Conservation (phyloP, 2,797 vertebrate genomes). For the Babyrousa celebensis region DNA sequence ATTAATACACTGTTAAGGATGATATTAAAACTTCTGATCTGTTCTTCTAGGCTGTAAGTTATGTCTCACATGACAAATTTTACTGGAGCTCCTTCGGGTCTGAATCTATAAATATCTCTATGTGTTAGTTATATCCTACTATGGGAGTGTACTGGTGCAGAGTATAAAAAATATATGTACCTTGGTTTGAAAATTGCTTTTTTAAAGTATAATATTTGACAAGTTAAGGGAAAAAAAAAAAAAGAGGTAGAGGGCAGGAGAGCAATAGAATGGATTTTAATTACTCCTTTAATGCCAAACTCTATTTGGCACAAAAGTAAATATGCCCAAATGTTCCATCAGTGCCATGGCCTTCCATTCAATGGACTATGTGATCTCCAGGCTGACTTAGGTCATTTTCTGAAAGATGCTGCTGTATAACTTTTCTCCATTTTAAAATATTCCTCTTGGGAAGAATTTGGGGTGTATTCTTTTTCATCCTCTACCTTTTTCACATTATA, state of each 20-base stretch:
- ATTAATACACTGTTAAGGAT: constrained; percentile 64
- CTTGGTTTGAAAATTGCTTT: constrained; percentile 65
- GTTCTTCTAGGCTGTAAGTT: constrained; percentile 69
- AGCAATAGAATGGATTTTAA: constrained; percentile 65
- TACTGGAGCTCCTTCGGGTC: constrained; percentile 18
- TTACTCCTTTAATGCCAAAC: constrained; percentile 30
- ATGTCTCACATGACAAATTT: constrained; percentile 58
- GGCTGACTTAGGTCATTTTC: not conserved
- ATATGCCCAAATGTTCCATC: not conserved
- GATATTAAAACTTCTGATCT: constrained; percentile 70
- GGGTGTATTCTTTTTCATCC: not conserved
- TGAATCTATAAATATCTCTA: constrained; percentile 47
- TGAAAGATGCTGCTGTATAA: not conserved
- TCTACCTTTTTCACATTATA: not conserved
- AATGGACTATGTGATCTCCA: not conserved
- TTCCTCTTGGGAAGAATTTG: not conserved
- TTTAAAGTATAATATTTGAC: constrained; percentile 36
- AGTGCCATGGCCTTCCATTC: not conserved
- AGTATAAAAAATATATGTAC: not conserved
- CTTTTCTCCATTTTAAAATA: not conserved
- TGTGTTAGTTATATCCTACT: constrained; percentile 42
- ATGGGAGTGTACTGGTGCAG: not conserved
- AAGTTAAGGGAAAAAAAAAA: not conserved
- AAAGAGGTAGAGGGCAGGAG: not conserved
- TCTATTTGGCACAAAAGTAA: constrained; percentile 33